Evolutionary conservation across 2,888 invertebrate genomes (phyloP).

Genomic region (Apamea sordens): DNA sequence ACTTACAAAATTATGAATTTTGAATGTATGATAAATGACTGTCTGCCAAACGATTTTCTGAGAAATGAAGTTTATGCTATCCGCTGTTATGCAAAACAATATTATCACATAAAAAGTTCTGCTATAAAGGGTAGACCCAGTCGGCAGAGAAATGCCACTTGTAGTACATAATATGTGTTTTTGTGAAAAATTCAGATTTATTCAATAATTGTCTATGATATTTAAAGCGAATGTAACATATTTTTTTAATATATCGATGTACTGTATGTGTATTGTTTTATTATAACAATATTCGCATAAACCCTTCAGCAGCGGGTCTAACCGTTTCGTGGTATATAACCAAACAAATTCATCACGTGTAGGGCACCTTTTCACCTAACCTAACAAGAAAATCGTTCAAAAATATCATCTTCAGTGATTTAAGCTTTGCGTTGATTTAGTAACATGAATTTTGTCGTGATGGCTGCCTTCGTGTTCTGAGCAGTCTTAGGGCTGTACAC

Average conservation of each 20-base stretch:
- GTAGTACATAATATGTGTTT: neutral
- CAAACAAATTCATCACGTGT: neutral
- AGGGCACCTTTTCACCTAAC: neutral
- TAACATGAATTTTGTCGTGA: neutral
- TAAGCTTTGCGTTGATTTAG: constrained; percentile 9
- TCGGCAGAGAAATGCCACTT: too few relatives aligned
- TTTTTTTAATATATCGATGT: constrained; percentile 8
- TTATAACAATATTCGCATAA: neutral
- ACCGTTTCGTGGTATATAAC: too few relatives aligned
- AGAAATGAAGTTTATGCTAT: too few relatives aligned
- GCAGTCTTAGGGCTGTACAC: neutral
- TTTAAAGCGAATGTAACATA: neutral
- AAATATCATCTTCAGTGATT: neutral
- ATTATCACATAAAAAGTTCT: too few relatives aligned
- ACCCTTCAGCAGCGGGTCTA: neutral
- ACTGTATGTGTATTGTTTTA: constrained; percentile 10
- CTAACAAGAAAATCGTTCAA: neutral
- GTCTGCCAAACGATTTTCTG: too few relatives aligned
- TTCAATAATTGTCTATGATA: neutral
- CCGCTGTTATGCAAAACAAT: too few relatives aligned
- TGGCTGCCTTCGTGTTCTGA: neutral
- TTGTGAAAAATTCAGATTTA: neutral
- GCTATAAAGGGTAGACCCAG: too few relatives aligned
- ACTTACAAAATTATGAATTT: too few relatives aligned
- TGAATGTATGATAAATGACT: too few relatives aligned